Evolutionary conservation across 2,797 vertebrate species (phyloP).

Genomic region (Arnoldichthys spilopterus): DNA sequence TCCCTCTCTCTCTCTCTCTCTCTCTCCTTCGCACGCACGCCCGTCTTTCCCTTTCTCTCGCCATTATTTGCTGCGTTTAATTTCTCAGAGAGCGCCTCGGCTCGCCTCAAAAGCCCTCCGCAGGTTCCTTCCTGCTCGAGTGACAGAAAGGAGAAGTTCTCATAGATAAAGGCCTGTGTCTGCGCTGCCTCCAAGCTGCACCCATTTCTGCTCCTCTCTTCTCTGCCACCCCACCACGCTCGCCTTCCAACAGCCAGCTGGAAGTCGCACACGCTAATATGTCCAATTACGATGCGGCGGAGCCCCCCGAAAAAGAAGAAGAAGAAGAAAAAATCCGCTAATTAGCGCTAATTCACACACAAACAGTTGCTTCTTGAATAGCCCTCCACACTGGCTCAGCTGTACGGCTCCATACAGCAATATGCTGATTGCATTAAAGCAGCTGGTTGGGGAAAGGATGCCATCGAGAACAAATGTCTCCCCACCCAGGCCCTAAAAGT

Average conservation of each 20-base stretch:
- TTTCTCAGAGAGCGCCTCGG: constrained; percentile 23
- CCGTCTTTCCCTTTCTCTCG: not conserved
- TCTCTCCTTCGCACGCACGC: not conserved
- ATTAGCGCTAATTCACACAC: constrained; percentile 85
- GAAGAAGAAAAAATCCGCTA: constrained; percentile 75
- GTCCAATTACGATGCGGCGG: constrained; percentile 82
- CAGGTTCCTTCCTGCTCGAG: constrained; percentile 44
- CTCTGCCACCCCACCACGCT: constrained; percentile 17
- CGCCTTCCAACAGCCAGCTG: constrained; percentile 76
- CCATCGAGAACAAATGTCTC: constrained; percentile 78
- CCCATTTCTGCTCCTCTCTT: constrained; percentile 39
- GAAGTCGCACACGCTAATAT: constrained; percentile 78
- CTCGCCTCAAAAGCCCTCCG: constrained; percentile 33
- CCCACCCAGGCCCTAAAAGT: constrained; percentile 42
- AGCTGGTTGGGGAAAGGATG: constrained; percentile 79
- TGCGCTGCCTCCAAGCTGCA: constrained; percentile 36
- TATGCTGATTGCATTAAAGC: constrained; percentile 81
- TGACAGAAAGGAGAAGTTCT: constrained; percentile 23
- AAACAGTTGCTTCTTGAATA: constrained; percentile 74
- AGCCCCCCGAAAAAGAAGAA: constrained; percentile 60
- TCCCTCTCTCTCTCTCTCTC: constrained; percentile 22
- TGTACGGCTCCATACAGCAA: constrained; percentile 79
- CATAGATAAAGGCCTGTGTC: constrained; percentile 35
- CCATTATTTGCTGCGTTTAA: constrained; percentile 42
- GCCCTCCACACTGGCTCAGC: constrained; percentile 72